These are phyloP conservation scores for Mimumesa dahlbomi DNA, from an alignment of 2,888 invertebrate genomes.

Conservation along the genomic window DNA sequence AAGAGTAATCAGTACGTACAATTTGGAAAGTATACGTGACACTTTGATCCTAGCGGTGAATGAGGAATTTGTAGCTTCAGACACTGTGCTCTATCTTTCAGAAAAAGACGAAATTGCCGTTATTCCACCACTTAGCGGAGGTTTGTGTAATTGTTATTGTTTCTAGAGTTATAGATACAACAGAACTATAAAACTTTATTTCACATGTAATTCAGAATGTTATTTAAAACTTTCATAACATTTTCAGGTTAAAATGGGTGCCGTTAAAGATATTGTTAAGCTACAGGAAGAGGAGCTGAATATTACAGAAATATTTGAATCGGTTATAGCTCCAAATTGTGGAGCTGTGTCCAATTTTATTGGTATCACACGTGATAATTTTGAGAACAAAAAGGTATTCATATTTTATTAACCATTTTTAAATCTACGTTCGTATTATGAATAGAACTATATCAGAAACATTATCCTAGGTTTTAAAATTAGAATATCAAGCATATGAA, in stretches of 20 bases:
- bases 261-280: slow-evolving; percentile 86
- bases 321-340: slow-evolving; percentile 87
- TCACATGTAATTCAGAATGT: slow-evolving; percentile 9
- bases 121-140: slow-evolving; percentile 97
- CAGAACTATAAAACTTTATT: background rate
- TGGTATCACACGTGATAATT: slow-evolving; percentile 93
- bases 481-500: slow-evolving; percentile 97
- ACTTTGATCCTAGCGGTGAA: slow-evolving; percentile 91
- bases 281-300: slow-evolving; percentile 86
- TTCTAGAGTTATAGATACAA: background rate
- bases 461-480: slow-evolving; percentile 85
- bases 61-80: slow-evolving; percentile 86
- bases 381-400: slow-evolving; percentile 88
- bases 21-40: slow-evolving; percentile 85
- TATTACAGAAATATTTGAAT: slow-evolving; percentile 85
- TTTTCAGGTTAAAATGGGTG: slow-evolving; percentile 74
- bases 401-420: background rate
- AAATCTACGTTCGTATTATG: too few species aligned
- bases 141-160: slow-evolving; percentile 81
- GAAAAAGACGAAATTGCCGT: slow-evolving; percentile 92
- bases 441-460: too few species aligned
- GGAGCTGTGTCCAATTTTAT: slow-evolving; percentile 95
- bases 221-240: background rate
- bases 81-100: slow-evolving; percentile 82
- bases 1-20: slow-evolving; percentile 83